Evolutionary conservation across 2,888 invertebrate genomes (phyloP), one percentile per base, ranked within the genome.

Genomic region (Antheraea yamamai): DNA sequence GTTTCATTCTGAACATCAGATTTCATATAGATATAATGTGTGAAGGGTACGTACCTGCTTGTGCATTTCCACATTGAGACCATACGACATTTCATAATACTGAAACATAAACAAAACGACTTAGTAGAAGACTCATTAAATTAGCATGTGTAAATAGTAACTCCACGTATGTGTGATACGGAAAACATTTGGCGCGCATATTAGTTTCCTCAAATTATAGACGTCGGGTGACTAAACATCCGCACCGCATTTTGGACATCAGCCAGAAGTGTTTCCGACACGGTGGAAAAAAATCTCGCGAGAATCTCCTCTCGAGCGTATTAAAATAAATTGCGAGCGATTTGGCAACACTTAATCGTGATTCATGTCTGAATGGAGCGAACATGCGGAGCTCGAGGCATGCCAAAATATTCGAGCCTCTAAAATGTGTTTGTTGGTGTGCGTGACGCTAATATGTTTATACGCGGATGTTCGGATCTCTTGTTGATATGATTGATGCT

Each of bases 61-160:
- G 95, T 98, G 98, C 98, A 99, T 98, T 96, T 99, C 99, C 91
- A 98, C 98, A 95, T 98, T 98, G 95, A 99, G 97, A 87, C 98
- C 98, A 95, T 98, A 98, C 76, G 98, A 98, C 98, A 99, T 98
- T 96, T 99, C 99, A 96, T 98, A 98, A 95, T 98, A 99, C 98
- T 98, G 97, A 88, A 97, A 97, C 94, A 95, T 89, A 95, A 95
- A 95, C 80, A 83, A 84, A 80, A 88, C 81, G 82, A 82, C 88
- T 92, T 90, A 91, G 88, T 83, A 73, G 30, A 39, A 52, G 16
- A 6, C 18, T 26, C 20, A 52, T 30, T 47, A 73, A 55, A 52
- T 47, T 18, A 30, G 20, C 55, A 51, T 75, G 83, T 80, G 85
- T 87, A 89, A 90, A 86, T 86, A 47, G 88, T 86, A 87, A 81